Evolutionary conservation across 2,797 vertebrate genomes (phyloP), one percentile per base, ranked within the genome.

Genomic region (Ptychadena robeensis): DNA sequence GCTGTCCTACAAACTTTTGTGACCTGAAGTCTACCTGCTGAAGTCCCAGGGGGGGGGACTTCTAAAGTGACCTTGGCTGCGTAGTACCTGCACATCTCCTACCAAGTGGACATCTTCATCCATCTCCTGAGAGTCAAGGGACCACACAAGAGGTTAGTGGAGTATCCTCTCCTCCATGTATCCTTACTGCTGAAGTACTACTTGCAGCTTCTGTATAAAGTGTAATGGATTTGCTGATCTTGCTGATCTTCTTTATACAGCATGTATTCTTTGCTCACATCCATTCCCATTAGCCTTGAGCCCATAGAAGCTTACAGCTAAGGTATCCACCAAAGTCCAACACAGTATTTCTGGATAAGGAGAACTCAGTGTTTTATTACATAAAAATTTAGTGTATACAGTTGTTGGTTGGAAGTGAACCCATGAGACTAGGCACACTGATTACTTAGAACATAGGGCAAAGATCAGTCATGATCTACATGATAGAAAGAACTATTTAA

Each of bases 121-220:
- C 28, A 59, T 38, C 40, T 72, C 63, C 64, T 40, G 14, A 68
- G 61, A 59, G 59, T 44, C 59, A 30, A 25, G 25, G 32, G 53
- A 71, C 68, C 57, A 61, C 35, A 30, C 12, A 64, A 48, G 38
- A 82, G 81, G 65, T 77, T 14, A 57, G 81, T 65, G 53, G 65
- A 73, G 35, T 35, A 34, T 27, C 31, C 11, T 25, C 2, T 27
- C 35, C 73, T 48, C 30, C 25, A 70, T 65, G 73, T 44, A 76
- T 40, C 32, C 31, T 25, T 18, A 35, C 15, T 28, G 12, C 25
- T 57, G 14, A 61, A 22, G 70, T 12, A 35, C 44, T 9, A 0
- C 2, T 6, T 38, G 71, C 6, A 15, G 3, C n/a, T n/a, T n/a
- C n/a, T n/a, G n/a, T n/a, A n/a, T n/a, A n/a, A n/a, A n/a, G n/a